phyloP scores from a whole-genome alignment of 2,888 invertebrate species.

The Torymus auratus region DNA sequence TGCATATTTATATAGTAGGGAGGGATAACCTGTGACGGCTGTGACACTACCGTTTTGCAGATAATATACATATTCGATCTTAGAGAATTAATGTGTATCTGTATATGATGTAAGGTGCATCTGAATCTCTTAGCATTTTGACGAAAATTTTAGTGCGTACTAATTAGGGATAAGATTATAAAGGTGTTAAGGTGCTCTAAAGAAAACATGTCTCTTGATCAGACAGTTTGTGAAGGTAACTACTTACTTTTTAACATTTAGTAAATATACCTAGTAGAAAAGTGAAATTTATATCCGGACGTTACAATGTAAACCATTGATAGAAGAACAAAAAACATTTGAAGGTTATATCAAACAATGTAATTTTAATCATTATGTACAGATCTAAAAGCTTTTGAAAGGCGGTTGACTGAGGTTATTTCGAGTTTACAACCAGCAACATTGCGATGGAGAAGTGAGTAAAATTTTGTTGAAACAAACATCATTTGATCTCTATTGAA shows the following conservation, averaged over 20 bases:
- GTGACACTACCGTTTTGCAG: too few relatives aligned
- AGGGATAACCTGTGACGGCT: too few relatives aligned
- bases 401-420: slow-evolving; percentile 97
- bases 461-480: neutral
- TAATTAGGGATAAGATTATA: too few relatives aligned
- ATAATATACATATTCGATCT: too few relatives aligned
- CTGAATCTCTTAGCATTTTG: too few relatives aligned
- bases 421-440: slow-evolving; percentile 96
- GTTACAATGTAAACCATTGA: slow-evolving; percentile 30
- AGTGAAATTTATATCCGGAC: neutral
- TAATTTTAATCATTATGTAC: slow-evolving; percentile 68
- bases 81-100: too few relatives aligned
- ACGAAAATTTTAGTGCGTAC: too few relatives aligned
- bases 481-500: neutral
- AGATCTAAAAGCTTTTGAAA: slow-evolving; percentile 99
- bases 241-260: neutral
- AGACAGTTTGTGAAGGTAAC: slow-evolving; percentile 55
- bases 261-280: neutral
- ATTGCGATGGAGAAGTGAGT: slow-evolving; percentile 95
- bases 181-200: neutral
- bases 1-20: too few relatives aligned
- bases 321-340: neutral
- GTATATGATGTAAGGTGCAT: too few relatives aligned
- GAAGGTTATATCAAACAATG: slow-evolving; percentile 16
- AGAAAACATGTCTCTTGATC: slow-evolving; percentile 52